phyloP scores from a whole-genome alignment of 92 coral and sea anemone genomes.

The Montipora capitata region DNA sequence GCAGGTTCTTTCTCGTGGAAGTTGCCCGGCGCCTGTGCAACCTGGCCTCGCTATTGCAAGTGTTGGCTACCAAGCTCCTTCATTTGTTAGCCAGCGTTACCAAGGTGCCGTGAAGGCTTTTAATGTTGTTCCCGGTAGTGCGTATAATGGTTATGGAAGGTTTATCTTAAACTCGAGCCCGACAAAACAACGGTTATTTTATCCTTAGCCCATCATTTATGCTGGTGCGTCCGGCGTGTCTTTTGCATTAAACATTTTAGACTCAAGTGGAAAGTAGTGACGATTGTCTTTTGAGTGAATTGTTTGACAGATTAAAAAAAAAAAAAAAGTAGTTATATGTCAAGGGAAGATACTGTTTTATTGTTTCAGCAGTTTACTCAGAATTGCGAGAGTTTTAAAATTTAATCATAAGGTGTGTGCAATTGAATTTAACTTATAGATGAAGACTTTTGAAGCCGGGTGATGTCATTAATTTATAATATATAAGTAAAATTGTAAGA shows the following conservation, averaged over 20 bases:
- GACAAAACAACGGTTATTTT: conserved; percentile 76
- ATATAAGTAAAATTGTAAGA: not conserved
- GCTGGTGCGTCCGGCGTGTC: not conserved
- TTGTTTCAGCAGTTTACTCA: not conserved
- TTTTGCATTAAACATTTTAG: not conserved
- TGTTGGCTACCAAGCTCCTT: conserved; percentile 66
- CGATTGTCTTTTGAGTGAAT: not conserved
- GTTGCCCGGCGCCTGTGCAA: conserved; percentile 79
- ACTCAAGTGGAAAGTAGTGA: not conserved
- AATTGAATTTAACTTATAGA: not conserved
- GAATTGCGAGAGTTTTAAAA: not conserved
- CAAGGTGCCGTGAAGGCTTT: conserved; percentile 86
- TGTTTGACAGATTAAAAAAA: not conserved
- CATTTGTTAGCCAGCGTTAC: conserved; percentile 72
- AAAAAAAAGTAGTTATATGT: not conserved
- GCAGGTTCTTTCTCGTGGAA: conserved; percentile 78
- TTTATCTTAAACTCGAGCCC: conserved; percentile 83
- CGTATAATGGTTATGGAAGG: conserved; percentile 83
- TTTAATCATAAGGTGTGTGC: not conserved
- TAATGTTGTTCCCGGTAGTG: conserved; percentile 79
- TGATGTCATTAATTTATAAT: conserved; percentile 1
- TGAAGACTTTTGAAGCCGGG: not conserved
- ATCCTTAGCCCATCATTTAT: conserved; percentile 46
- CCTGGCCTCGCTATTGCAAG: conserved; percentile 75
- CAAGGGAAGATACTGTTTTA: not conserved